Evolutionary conservation across 2,797 vertebrate genomes (phyloP).

Genomic region (Cyprinella venusta): DNA sequence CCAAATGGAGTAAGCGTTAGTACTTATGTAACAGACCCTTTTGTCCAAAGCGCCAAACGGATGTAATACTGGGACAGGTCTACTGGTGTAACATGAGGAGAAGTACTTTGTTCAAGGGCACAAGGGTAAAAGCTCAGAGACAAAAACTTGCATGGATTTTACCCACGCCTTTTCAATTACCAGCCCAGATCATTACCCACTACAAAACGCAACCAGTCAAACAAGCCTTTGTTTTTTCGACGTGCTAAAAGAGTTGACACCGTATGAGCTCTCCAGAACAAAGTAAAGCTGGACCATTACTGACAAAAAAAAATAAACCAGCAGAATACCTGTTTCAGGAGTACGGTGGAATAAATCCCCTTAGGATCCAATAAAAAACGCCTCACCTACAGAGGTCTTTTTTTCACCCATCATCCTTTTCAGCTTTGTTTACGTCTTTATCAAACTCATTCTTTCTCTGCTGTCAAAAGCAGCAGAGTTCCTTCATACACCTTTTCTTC

Average conservation of each 20-base stretch:
- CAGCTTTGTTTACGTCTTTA: slow-evolving; percentile 11
- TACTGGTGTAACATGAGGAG: not conserved
- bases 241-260: not conserved
- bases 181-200: not conserved
- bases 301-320: not conserved
- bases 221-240: not conserved
- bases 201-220: not conserved
- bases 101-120: slow-evolving; percentile 13
- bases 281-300: not conserved
- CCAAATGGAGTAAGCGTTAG: not conserved
- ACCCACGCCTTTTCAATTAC: not conserved
- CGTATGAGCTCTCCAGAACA: not conserved
- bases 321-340: not conserved
- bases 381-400: slow-evolving; percentile 9
- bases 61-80: slow-evolving; percentile 2
- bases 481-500: not conserved
- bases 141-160: not conserved
- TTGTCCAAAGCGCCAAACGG: not conserved
- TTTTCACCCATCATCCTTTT: slow-evolving; percentile 5
- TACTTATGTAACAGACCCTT: not conserved
- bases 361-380: not conserved
- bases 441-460: slow-evolving; percentile 7
- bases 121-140: not conserved
- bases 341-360: slow-evolving; percentile 5
- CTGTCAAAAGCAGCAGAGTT: not conserved